phyloP scores from a whole-genome alignment of 1,140 invertebrate genomes.

The fruit fly (Drosophila melanogaster) region Release_6_plus_ISO1_MT NT_033779.5:15058501-15059000 shows the following conservation, averaged over 20 bases:
- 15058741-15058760: constrained; percentile 1
- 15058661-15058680: neutral
- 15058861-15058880: neutral
- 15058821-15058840: neutral
- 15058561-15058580: neutral
- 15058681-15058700: neutral
- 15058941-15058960: too few relatives aligned
- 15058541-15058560: constrained; percentile 5
- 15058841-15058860: neutral
- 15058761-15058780: neutral
- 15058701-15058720: too few relatives aligned
- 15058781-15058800: constrained; percentile 7
- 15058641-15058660: constrained; percentile 6
- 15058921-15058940: too few relatives aligned
- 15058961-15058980: too few relatives aligned
- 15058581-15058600: neutral
- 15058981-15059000: too few relatives aligned
- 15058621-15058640: neutral
- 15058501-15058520: neutral
- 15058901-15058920: too few relatives aligned
- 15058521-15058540: constrained; percentile 2
- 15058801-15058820: neutral
- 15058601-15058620: neutral
- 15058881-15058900: neutral
- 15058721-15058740: neutral